These are phyloP conservation scores for Papilio gigon DNA, from an alignment of 2,888 invertebrate genomes.

Conservation along the genomic window DNA sequence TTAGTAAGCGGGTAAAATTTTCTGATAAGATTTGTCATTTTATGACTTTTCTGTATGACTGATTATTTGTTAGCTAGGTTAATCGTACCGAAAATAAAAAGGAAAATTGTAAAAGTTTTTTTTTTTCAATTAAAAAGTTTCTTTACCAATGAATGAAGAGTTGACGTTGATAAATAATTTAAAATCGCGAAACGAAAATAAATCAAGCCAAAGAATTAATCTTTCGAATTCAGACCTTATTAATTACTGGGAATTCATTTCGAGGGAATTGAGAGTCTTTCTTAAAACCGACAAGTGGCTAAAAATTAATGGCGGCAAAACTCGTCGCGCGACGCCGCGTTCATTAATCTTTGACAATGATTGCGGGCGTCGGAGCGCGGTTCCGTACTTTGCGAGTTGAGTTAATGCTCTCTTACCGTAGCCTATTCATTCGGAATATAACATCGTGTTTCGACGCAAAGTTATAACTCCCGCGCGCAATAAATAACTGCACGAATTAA, in stretches of 20 bases:
- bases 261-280: slow-evolving; percentile 38
- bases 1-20: too few relatives aligned
- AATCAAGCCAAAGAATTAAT: slow-evolving; percentile 34
- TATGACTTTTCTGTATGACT: too few relatives aligned
- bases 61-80: too few relatives aligned
- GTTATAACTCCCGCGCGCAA: slow-evolving; percentile 57
- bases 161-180: slow-evolving; percentile 27
- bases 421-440: slow-evolving; percentile 74
- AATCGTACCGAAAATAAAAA: too few relatives aligned
- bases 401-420: slow-evolving; percentile 66
- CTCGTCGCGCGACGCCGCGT: slow-evolving; percentile 26
- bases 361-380: slow-evolving; percentile 64
- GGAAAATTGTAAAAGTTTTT: slow-evolving; percentile 11
- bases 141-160: slow-evolving; percentile 11
- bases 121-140: slow-evolving; percentile 40
- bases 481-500: slow-evolving; percentile 68
- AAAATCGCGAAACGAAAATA: slow-evolving; percentile 32
- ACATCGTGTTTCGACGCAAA: slow-evolving; percentile 61
- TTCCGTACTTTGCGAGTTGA: slow-evolving; percentile 66
- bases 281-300: slow-evolving; percentile 41
- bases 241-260: slow-evolving; percentile 37
- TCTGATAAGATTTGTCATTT: too few relatives aligned
- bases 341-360: slow-evolving; percentile 66
- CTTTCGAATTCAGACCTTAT: slow-evolving; percentile 27
- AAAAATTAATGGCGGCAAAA: slow-evolving; percentile 39